Evolutionary conservation across 2,797 vertebrate genomes (phyloP).

Genomic region (Euphonia xanthogaster): DNA sequence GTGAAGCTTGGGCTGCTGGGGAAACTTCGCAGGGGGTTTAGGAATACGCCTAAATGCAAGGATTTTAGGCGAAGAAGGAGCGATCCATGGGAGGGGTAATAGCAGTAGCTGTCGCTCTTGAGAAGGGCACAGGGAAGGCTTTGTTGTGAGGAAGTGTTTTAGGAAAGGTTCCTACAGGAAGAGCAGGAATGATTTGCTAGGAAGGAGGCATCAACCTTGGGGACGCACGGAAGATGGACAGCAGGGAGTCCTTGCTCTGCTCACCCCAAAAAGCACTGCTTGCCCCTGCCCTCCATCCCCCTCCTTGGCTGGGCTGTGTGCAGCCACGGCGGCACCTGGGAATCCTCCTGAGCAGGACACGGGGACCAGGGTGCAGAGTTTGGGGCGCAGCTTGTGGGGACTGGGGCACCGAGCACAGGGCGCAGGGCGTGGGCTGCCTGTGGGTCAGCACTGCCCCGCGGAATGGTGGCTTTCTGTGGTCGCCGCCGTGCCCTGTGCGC

Average conservation of each 20-base stretch:
- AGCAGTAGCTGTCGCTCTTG: background rate
- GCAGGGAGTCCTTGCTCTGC: background rate
- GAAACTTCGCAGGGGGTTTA: background rate
- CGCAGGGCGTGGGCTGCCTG: background rate
- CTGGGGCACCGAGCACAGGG: background rate
- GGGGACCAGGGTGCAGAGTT: background rate
- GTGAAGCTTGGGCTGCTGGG: background rate
- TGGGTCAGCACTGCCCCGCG: background rate
- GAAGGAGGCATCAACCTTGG: background rate
- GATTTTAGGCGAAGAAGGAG: background rate
- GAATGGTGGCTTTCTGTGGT: background rate
- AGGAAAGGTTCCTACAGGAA: background rate
- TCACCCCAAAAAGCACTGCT: background rate
- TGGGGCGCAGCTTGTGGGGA: background rate
- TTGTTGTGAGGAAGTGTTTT: background rate
- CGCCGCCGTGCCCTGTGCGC: background rate
- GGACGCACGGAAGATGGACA: rapidly evolving
- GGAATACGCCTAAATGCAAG: background rate
- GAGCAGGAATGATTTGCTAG: background rate
- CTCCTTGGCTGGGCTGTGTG: background rate
- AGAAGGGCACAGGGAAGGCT: background rate
- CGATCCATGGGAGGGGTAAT: rapidly evolving
- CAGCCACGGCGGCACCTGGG: rapidly evolving
- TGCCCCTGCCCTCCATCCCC: background rate
- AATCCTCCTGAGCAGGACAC: background rate